Conservation (phyloP, 2,797 vertebrate genomes). For the Myiotriccus ornatus region DNA sequence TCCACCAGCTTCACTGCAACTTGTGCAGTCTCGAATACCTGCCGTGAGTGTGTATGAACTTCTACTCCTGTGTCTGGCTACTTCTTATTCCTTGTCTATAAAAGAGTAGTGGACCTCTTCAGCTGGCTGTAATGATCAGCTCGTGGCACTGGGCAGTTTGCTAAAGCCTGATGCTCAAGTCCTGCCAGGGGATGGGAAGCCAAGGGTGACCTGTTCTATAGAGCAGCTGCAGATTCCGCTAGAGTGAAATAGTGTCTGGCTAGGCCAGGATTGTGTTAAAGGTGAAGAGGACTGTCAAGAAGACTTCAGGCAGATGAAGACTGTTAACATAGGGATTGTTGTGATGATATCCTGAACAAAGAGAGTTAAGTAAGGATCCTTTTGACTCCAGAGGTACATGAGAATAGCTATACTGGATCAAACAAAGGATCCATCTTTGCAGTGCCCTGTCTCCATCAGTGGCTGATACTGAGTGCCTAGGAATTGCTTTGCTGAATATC, state of each 20-base stretch:
- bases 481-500: not conserved
- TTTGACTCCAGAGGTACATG: not conserved
- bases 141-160: accelerated
- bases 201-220: not conserved
- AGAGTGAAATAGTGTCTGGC: not conserved
- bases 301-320: not conserved
- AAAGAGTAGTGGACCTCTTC: not conserved
- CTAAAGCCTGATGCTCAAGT: not conserved
- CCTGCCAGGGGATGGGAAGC: not conserved
- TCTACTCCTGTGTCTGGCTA: not conserved
- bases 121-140: not conserved
- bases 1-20: not conserved
- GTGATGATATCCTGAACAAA: not conserved
- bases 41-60: not conserved
- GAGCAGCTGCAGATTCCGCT: not conserved
- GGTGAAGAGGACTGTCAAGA: not conserved
- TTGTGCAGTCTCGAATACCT: not conserved
- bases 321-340: not conserved
- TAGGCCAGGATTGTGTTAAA: not conserved
- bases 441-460: not conserved
- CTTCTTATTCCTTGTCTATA: not conserved
- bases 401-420: not conserved
- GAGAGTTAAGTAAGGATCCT: not conserved
- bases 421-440: not conserved
- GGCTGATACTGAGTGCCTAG: not conserved